Evolutionary conservation across 2,797 vertebrate genomes (phyloP), one percentile per base, ranked within the genome.

Genomic region (Periophthalmus magnuspinnatus): DNA sequence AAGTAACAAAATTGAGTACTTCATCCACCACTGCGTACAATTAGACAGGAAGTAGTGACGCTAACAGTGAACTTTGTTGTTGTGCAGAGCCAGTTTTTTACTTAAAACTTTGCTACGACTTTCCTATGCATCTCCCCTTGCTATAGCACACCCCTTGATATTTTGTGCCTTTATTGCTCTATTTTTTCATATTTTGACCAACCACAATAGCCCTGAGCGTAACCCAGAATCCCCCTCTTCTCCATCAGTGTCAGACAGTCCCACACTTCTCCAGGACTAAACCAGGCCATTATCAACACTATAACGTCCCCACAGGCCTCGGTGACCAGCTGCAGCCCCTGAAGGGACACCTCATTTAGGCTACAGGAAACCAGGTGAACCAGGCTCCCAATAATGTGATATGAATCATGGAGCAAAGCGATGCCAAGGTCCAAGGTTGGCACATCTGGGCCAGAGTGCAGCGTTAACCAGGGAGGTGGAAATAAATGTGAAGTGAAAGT

Each of bases 241-340:
- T 90, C 67, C 10, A 32, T 88, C 87, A 86, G 21, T 84, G 83
- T 86, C 84, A 84, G 72, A 75, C 50, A 24, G 45, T 74, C 74
- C 68, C 48, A 76, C 10, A 36, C 65, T 84, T 81, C 84, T 69
- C 73, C 71, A 80, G 83, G 79, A 81, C 81, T 72, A 84, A 32
- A 33, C 75, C 65, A 65, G 78, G 67, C 76, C 77, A 84, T 87
- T 81, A 79, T 75, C 70, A 62, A 50, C 72, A 21, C 56, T 8
- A 11, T 81, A 78, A 88, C 81, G 83, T 80, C 79, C 80, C 76
- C 72, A 19, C 3, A 38, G 70, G 72, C 67, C 67, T 22, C 28
- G 57, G 70, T 84, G 78, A 83, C 69, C 76, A 67, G 74, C 55
- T 47, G 47, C 48, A 68, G 69, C 61, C 74, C 72, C 69, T 75